Evolutionary conservation across 1,140 invertebrate species (phyloP), one percentile per base, ranked within the genome.

Genomic region (Nasonia longicornis): DNA sequence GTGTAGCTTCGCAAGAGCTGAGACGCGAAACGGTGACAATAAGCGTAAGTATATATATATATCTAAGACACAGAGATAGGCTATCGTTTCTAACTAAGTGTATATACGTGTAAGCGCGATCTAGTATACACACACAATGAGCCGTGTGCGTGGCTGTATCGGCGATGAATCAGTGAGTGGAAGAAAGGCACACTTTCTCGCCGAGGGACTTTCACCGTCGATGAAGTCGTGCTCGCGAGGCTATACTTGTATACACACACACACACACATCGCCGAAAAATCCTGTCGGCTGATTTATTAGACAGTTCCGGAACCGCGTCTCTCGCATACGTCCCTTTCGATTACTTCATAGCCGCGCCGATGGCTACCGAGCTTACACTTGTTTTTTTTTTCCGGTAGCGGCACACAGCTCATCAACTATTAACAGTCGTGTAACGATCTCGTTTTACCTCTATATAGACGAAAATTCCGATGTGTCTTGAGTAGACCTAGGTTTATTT

Each of bases 171-270:
- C 89, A 90, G 86, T 87, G 88, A 90, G 87, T 87, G 87, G 87
- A 90, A 89, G 89, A 90, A 90, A 90, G 89, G 87, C 88, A 86
- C 86, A 89, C 89, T 91, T 90, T 91, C 90, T 88, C 89, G 87
- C 84, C 84, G 86, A 64, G 77, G 26, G 87, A 91, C 89, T 91
- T 91, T 91, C 90, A 91, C 90, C 90, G 84, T 91, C 89, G 88
- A 90, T 91, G 86, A 87, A 88, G 86, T 83, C 31, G 20, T 22
- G 35, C 31, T 12, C 63, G 7, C 71, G n/a, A 58, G 66, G 66
- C 71, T 20, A 7, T 22, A 42, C 16, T 2, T 42, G 31, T 26
- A 48, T 73, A 73, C n/a, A 73, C 0, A 71, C 31, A 42, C 84
- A 79, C 77, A 74, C 74, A 79, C 84, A 70, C 85, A 83, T 85